These are phyloP conservation scores for Sceloporus undulatus DNA, from an alignment of 2,113 vertebrate genomes.

Conservation along the genomic window DNA sequence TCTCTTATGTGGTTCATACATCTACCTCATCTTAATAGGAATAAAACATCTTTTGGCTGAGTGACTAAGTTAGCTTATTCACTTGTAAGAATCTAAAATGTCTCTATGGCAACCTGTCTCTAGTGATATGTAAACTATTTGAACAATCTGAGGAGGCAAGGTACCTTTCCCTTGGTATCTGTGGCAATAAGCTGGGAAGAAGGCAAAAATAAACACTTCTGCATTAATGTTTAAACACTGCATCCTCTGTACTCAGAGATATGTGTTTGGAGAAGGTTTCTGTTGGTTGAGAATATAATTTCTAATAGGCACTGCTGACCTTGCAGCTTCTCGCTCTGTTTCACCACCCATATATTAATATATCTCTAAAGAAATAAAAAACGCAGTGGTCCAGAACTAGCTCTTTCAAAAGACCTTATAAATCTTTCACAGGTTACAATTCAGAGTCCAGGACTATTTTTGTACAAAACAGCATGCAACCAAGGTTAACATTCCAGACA, in stretches of 20 bases:
- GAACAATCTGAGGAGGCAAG: conserved; percentile 48
- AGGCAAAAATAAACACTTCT: conserved; percentile 37
- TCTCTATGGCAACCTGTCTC: conserved; percentile 25
- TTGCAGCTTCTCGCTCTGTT: neutral
- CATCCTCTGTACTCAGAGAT: conserved; percentile 30
- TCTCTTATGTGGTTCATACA: neutral
- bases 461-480: neutral
- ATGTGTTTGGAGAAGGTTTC: conserved; percentile 59
- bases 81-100: conserved; percentile 44
- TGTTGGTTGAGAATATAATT: conserved; percentile 5
- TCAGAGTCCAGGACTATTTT: neutral
- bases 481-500: conserved; percentile 6
- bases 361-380: neutral
- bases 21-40: conserved; percentile 27
- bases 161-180: neutral
- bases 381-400: neutral
- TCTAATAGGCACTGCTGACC: conserved; percentile 14
- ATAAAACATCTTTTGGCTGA: conserved; percentile 39
- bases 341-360: neutral
- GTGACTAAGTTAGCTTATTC: conserved; percentile 51
- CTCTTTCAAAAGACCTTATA: neutral
- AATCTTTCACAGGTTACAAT: neutral
- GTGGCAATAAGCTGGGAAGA: conserved; percentile 42
- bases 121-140: conserved; percentile 45
- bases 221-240: conserved; percentile 26